Base-by-base conservation (phyloP, 2,888 invertebrate genomes). In the Xestia ashworthii region DNA sequence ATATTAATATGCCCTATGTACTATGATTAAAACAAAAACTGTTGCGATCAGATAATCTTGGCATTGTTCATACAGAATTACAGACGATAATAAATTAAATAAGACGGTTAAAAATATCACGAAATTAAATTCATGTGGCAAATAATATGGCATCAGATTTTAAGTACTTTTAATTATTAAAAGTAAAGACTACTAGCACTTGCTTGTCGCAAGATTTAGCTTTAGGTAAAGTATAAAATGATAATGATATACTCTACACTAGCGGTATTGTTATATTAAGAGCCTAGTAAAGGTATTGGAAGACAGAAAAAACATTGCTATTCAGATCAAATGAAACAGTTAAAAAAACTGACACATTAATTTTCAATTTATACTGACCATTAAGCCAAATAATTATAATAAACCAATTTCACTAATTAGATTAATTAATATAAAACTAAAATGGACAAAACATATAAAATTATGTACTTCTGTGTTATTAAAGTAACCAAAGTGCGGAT, bases 91-190 rank as follows among this genome's bases (percentile, higher is more conserved):
- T 92, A 94, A 93, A 95, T 95, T 94, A 95, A 95, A 94, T 93
- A 94, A 94, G 92, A 94, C 91, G 93, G 93, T 93, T 93, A 93
- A 95, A 94, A 93, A 95, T 95, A 96, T 96, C 95, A 96, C 95
- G 95, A 95, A 95, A 95, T 90, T 93, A 94, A 95, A 95, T 93
- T 95, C 95, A 94, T 90, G 96, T 96, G 96, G 96, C 96, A 96
- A 96, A 96, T 93, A 94, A 96, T 96, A 96, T 96, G 96, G 96
- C 96, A 96, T 95, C 95, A 95, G 96, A 94, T 94, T 93, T 96
- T 96, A 96, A 96, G 96, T 96, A 96, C 96, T 93, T 95, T 94
- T 92, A 90, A 90, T 91, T 82, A 91, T 92, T 93, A 90, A 93
- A 93, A 93, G 93, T 93, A 93, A 91, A 92, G 89, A 90, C 90